A percentile compares a stretch with the other conserved stretches of the same genome.
Evolutionary conservation across 2,113 vertebrate genomes (phyloP).

Genomic region (Spea multiplicata): DNA sequence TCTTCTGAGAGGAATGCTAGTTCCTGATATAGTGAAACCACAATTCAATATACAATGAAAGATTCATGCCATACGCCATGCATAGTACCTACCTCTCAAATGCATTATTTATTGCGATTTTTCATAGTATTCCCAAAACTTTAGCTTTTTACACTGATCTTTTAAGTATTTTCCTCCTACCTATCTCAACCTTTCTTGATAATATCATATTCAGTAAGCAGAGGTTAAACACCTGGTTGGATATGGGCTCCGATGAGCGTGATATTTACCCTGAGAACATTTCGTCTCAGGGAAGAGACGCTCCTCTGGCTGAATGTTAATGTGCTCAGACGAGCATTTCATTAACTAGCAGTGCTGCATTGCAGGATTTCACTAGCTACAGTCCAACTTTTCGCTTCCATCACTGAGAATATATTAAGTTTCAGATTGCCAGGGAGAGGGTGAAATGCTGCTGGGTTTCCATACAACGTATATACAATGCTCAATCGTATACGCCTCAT

Average conservation of each 20-base stretch:
- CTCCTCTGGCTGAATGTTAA: conserved; percentile 62
- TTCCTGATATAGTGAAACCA: no score
- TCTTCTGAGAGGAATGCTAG: no score
- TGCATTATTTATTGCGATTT: no score
- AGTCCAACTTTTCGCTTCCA: conserved; percentile 32
- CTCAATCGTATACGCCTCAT: no score
- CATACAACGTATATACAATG: not conserved
- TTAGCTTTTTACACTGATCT: not conserved
- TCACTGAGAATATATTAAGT: conserved; percentile 1
- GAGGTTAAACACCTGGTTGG: conserved; percentile 12
- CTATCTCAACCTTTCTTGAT: not conserved
- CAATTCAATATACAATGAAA: no score
- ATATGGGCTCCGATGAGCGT: conserved; percentile 5
- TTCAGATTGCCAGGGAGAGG: conserved; percentile 11
- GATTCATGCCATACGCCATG: no score
- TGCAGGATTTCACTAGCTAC: conserved; percentile 63
- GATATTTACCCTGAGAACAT: conserved; percentile 47
- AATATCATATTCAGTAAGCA: not conserved
- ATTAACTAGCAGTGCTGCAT: conserved; percentile 71
- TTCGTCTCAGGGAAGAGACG: conserved; percentile 52
- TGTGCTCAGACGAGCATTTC: conserved; percentile 70
- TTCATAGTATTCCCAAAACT: not conserved
- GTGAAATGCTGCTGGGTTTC: conserved; percentile 7
- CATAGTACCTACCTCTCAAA: no score
- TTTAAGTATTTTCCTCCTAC: not conserved